Evolutionary conservation across 2,888 invertebrate genomes (phyloP).

Genomic region (Bhutanitis thaidina): DNA sequence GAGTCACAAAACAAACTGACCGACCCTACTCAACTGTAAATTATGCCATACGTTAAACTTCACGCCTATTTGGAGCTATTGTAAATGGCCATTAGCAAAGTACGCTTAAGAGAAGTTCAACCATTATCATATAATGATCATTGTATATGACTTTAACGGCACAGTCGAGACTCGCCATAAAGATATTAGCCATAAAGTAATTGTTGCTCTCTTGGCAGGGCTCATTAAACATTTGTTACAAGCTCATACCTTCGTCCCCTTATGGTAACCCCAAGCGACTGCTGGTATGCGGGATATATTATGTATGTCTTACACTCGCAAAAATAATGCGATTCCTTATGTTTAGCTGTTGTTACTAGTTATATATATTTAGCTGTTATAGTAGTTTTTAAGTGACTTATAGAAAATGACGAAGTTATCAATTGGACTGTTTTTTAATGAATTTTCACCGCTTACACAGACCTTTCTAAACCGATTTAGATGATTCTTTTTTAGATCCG

Average conservation of each 20-base stretch:
- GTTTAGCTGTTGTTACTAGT: not conserved
- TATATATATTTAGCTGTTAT: no score
- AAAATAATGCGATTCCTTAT: not conserved
- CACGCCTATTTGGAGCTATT: not conserved
- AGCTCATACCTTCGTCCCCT: not conserved
- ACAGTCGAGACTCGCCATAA: slow-evolving; percentile 2
- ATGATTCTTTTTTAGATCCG: no score
- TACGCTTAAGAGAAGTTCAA: slow-evolving; percentile 5
- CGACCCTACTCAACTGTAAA: not conserved
- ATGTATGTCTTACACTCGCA: not conserved
- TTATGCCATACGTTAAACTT: not conserved
- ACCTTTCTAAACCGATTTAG: no score
- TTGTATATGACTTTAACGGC: slow-evolving; percentile 16
- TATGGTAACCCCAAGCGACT: not conserved
- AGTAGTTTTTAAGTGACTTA: no score
- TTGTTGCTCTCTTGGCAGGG: not conserved
- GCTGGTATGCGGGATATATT: not conserved
- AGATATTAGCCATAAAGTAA: slow-evolving; percentile 1
- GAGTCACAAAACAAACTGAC: no score
- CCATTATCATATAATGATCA: slow-evolving; percentile 18
- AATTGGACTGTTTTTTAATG: no score
- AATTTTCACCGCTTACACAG: no score
- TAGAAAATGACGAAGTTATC: no score
- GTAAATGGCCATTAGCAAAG: slow-evolving; percentile 4
- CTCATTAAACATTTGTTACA: not conserved